Percentiles rank a stretch among this genome's conserved stretches.
Conservation (phyloP, 2,113 vertebrate species). For the Butastur rufipennis region DNA sequence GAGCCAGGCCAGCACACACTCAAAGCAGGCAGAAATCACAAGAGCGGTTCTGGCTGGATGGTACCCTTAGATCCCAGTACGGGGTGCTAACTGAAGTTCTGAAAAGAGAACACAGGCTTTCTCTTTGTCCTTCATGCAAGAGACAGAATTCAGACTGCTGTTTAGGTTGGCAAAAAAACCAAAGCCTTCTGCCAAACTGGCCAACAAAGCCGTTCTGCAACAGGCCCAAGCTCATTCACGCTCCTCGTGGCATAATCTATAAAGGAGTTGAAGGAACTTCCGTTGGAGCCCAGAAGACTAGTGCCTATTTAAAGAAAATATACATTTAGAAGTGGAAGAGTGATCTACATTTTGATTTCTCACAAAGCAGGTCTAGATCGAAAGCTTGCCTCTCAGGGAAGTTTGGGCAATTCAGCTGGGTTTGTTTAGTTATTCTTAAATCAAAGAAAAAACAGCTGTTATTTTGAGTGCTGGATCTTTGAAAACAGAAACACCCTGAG, state of each 20-base stretch:
- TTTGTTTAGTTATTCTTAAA: neutral
- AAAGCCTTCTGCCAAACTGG: constrained; percentile 8
- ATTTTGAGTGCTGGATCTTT: neutral
- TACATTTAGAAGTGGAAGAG: neutral
- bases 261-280: constrained; percentile 32
- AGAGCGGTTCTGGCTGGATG: neutral
- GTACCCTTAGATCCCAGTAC: neutral
- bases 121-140: constrained; percentile 8
- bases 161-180: constrained; percentile 22
- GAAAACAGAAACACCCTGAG: neutral
- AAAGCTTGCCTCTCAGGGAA: neutral
- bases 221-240: neutral
- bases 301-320: constrained; percentile 34
- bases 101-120: neutral
- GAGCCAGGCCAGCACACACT: neutral
- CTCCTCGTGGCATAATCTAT: neutral
- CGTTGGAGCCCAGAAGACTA: neutral
- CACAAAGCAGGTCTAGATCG: neutral
- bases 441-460: constrained; percentile 6
- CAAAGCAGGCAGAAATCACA: neutral
- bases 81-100: neutral
- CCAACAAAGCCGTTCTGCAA: neutral
- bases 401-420: neutral
- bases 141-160: constrained; percentile 22
- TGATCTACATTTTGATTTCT: neutral